These are phyloP conservation scores for Eulemur mongoz DNA, from an alignment of 2,797 vertebrate species.

Conservation along the genomic window DNA sequence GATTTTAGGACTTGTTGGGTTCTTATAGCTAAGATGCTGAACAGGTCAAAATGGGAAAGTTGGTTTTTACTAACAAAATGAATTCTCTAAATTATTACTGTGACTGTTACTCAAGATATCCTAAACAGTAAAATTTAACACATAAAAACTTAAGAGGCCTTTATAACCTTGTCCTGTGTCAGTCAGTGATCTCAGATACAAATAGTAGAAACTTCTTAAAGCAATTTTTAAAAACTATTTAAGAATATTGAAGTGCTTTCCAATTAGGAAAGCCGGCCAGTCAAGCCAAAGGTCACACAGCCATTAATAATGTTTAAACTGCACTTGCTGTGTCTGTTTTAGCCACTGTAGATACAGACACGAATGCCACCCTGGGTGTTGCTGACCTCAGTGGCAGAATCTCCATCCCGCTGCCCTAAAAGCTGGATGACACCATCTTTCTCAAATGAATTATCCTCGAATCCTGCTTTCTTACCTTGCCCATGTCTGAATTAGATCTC, in stretches of 20 bases:
- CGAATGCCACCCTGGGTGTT: fast-evolving
- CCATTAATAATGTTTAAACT: not conserved
- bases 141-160: not conserved
- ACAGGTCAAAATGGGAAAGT: not conserved
- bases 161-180: not conserved
- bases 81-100: not conserved
- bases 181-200: not conserved
- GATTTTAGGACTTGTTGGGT: not conserved
- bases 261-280: not conserved
- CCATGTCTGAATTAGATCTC: not conserved
- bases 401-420: not conserved
- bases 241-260: not conserved
- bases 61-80: not conserved
- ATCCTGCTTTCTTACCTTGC: not conserved
- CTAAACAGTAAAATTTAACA: not conserved
- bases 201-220: not conserved
- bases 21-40: not conserved
- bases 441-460: not conserved
- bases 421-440: not conserved
- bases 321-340: not conserved
- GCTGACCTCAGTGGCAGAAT: not conserved
- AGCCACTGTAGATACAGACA: not conserved
- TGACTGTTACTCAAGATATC: not conserved
- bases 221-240: not conserved
- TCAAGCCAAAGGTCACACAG: not conserved